Conservation (phyloP, 2,888 invertebrate species). For the Ypsolopha scabrella region DNA sequence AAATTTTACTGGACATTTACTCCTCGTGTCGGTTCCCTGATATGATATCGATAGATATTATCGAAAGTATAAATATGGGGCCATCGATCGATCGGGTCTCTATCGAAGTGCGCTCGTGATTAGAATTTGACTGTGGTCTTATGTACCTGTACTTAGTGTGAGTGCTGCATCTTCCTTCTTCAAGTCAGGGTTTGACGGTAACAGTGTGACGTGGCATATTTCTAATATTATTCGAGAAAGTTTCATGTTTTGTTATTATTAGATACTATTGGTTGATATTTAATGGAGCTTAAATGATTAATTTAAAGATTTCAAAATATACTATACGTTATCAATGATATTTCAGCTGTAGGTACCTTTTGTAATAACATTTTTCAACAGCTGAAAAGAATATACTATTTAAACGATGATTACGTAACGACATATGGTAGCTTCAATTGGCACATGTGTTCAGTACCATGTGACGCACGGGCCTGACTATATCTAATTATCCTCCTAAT, state of each 20-base stretch:
- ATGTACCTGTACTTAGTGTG: neutral
- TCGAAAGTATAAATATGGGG: constrained; percentile 68
- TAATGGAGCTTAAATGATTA: too few relatives aligned
- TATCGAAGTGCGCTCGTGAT: constrained; percentile 60
- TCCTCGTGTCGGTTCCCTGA: constrained; percentile 57
- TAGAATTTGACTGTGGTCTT: constrained; percentile 9
- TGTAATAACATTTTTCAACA: neutral
- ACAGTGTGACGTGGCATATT: neutral
- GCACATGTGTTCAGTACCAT: constrained; percentile 42
- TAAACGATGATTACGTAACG: constrained; percentile 43
- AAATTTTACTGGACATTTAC: constrained; percentile 60
- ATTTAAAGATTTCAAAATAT: too few relatives aligned
- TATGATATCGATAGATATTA: constrained; percentile 65
- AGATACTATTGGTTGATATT: neutral
- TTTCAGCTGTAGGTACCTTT: neutral
- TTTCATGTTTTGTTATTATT: neutral
- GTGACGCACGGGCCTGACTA: constrained; percentile 22
- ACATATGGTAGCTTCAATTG: constrained; percentile 44
- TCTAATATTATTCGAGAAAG: neutral
- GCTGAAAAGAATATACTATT: neutral
- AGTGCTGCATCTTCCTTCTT: neutral
- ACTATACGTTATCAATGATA: too few relatives aligned
- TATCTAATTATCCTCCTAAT: constrained; percentile 31
- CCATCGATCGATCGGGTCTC: constrained; percentile 68
- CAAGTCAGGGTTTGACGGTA: neutral